A percentile compares a stretch with the other conserved stretches of the same genome.
These are phyloP conservation scores for Netelia virgata DNA, from an alignment of 2,888 invertebrate species.

Conservation along the genomic window DNA sequence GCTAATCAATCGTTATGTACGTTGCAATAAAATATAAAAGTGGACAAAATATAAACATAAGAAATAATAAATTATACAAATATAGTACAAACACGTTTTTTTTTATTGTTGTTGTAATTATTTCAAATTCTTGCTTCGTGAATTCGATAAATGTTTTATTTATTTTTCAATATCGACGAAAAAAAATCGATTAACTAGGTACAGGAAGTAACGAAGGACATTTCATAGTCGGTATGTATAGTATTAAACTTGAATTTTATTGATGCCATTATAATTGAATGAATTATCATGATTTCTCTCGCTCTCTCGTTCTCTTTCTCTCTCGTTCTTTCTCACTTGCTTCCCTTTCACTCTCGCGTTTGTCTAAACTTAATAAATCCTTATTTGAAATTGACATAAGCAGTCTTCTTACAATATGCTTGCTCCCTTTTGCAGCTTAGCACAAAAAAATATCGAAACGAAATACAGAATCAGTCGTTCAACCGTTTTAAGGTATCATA, in stretches of 20 bases:
- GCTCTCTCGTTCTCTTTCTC: conserved; percentile 12
- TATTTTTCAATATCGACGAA: not conserved
- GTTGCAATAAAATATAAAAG: not conserved
- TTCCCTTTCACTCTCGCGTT: conserved; percentile 56
- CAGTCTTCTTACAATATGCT: conserved; percentile 83
- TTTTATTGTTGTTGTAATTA: not conserved
- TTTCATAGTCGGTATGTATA: conserved; percentile 57
- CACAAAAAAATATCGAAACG: conserved; percentile 75
- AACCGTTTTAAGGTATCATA: conserved; percentile 70
- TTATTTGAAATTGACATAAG: conserved; percentile 83
- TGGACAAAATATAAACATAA: not conserved
- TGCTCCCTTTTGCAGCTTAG: conserved; percentile 80
- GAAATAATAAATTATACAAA: conserved; percentile 1
- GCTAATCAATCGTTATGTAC: conserved; percentile 32
- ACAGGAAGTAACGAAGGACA: conserved; percentile 39
- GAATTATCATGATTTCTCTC: conserved; percentile 72
- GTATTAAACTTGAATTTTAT: conserved; percentile 81
- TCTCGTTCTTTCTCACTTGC: conserved; percentile 26
- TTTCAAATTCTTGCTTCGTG: not conserved
- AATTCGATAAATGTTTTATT: not conserved
- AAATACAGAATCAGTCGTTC: conserved; percentile 81
- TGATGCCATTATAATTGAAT: conserved; percentile 76
- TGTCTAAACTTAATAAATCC: conserved; percentile 78
- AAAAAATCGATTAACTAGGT: not conserved
- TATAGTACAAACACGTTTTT: conserved; percentile 10